A percentile compares a stretch with the other conserved stretches of the same genome.
phyloP scores from a whole-genome alignment of 2,113 vertebrate genomes.

The Platysternon megacephalum region DNA sequence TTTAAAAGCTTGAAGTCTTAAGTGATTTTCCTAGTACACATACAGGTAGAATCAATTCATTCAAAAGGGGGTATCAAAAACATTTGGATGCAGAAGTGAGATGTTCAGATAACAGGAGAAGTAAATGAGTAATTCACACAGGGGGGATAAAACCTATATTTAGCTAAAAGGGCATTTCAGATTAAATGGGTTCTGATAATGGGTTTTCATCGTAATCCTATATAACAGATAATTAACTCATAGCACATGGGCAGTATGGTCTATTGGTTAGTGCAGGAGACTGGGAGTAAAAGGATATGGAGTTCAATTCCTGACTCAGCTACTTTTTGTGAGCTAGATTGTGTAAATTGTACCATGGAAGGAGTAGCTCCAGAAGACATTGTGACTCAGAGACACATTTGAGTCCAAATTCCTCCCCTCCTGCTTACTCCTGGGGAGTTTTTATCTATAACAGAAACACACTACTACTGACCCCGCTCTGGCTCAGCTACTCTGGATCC shows the following conservation, averaged over 20 bases:
- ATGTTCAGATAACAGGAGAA: not conserved
- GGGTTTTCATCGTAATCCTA: not conserved
- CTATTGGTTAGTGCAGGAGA: not conserved
- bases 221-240: not conserved
- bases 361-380: not conserved
- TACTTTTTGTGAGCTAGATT: not conserved
- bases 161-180: not conserved
- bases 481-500: not conserved
- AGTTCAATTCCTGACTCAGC: accelerated
- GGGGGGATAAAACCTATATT: not conserved
- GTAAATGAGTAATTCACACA: not conserved
- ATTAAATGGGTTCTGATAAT: not conserved
- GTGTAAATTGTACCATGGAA: not conserved
- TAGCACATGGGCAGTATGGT: not conserved
- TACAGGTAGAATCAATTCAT: not conserved
- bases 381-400: not conserved
- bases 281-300: not conserved
- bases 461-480: not conserved
- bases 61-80: not conserved
- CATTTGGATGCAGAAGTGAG: not conserved
- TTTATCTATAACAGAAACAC: not conserved
- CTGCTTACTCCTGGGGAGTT: not conserved
- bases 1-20: not conserved
- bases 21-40: not conserved
- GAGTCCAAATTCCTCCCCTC: not conserved